Base-by-base conservation (phyloP, 2,888 invertebrate species). In the Cataglyphis cursor region DNA sequence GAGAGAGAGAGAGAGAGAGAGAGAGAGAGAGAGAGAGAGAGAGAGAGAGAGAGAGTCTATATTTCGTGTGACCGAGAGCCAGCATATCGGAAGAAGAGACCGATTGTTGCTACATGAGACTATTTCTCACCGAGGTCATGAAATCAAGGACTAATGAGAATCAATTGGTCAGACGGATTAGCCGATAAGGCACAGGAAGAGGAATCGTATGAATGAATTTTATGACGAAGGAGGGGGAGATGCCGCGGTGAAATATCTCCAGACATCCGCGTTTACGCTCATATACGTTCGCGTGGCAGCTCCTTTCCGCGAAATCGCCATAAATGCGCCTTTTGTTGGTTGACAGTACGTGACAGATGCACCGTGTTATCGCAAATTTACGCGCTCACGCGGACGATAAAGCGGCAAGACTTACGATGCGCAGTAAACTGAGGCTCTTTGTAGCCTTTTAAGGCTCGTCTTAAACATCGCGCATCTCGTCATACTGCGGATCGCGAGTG, bases 141-240 rank as follows among this genome's bases (percentile, higher is more conserved):
- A 90, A 91, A 90, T 92, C 90, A 89, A 85, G 89, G 88, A 89
- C 88, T 90, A 90, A 90, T 91, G 90, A 91, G 90, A 82, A 84
- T 83, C 87, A 87, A 85, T 89, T 85, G 84, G 84, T 84, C 87
- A 84, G 89, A 84, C 62, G 62, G 51, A 51, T 90, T 90, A 87
- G 85, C 86, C 86, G 90, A 90, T 91, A 90, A 90, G 87, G 84
- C 85, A 70, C 85, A 75, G 38, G 41, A 28, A 35, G 78, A 44
- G 65, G 28, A 65, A 83, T 81, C 68, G 83, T 72, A 81, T 88
- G 81, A 76, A 81, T 85, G 89, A 87, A 86, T 90, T 85, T 90
- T 87, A 81, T 86, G 90, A 90, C 81, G 81, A 83, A 82, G 10
- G 44, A 21, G n/a, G 21, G 78, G 51, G 73, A 51, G 59, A 44